A percentile compares a stretch with the other conserved stretches of the same genome.
These are phyloP conservation scores for Mionectes olivaceus DNA, from an alignment of 2,797 vertebrate species.

Conservation along the genomic window DNA sequence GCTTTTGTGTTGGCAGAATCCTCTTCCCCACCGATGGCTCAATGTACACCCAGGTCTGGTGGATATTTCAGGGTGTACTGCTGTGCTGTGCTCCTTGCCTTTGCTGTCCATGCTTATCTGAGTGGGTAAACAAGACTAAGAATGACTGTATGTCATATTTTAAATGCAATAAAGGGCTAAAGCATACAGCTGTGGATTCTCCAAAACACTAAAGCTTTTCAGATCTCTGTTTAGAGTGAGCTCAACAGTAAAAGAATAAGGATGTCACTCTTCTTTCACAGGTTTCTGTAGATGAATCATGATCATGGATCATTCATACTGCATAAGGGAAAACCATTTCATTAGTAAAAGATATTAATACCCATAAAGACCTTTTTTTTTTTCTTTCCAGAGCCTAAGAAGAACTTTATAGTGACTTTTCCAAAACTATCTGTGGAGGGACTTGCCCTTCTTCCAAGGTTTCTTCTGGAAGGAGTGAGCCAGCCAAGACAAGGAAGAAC, in stretches of 20 bases:
- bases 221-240: background rate
- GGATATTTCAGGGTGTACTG: background rate
- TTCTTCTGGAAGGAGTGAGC: background rate
- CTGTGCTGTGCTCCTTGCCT: background rate
- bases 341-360: background rate
- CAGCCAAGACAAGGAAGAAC: background rate
- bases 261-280: background rate
- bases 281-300: background rate
- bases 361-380: accelerated
- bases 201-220: background rate
- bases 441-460: background rate
- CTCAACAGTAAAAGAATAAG: background rate
- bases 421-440: background rate
- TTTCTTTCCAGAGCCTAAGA: background rate
- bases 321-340: background rate
- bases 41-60: background rate
- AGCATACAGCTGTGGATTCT: background rate
- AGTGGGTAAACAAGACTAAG: background rate
- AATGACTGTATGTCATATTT: background rate
- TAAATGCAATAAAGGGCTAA: background rate
- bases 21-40: background rate
- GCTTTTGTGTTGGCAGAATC: background rate
- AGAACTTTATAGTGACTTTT: background rate
- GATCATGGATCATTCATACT: background rate
- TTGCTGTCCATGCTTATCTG: background rate